Base-by-base conservation (phyloP, 2,797 vertebrate genomes). In the Pterois miles region DNA sequence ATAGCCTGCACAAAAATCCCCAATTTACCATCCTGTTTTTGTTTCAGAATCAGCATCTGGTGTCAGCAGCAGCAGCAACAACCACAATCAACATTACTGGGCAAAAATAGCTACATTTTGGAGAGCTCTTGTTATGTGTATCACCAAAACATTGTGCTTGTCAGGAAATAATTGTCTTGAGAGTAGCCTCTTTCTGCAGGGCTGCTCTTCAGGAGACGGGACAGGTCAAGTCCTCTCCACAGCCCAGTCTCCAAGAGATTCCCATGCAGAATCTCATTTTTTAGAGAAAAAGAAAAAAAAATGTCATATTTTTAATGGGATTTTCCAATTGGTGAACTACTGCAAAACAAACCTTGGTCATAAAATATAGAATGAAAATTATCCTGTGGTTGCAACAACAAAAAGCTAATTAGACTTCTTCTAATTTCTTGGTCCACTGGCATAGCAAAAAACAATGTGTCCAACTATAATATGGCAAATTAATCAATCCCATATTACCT, bases 351-450 rank as follows among this genome's bases (percentile, higher is more conserved):
- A 54, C 27, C 38, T 36, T 23, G 5, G 18, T 18, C 4, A 16
- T 52, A 46, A n/a, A n/a, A n/a, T n/a, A 25, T 22, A 48, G 20
- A n/a, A 12, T 43, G 6, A 59, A 60, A 67, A 71, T 54, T 50
- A 27, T 27, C 29, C 52, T 6, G 11, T 31, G 16, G 27, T 38
- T 46, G 27, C 48, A 65, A 52, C 27, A 48, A 56, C 4, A 69
- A 77, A 69, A 69, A 64, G 43, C 36, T 65, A 80, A 82, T 85
- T 82, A 75, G 7, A 0, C 34, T 14, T 52, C 58, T 63, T 71
- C 7, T 80, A 74, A 84, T 83, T 83, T 85, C 58, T 59, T 71
- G 67, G 56, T 69, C 46, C 81, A 79, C 2, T 79, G 62, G n/a
- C 65, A 76, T 59, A 62, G 22, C 54, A 4, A 48, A 65, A 48